phyloP scores from a whole-genome alignment of 2,113 vertebrate species.

The Chitala chitala region DNA sequence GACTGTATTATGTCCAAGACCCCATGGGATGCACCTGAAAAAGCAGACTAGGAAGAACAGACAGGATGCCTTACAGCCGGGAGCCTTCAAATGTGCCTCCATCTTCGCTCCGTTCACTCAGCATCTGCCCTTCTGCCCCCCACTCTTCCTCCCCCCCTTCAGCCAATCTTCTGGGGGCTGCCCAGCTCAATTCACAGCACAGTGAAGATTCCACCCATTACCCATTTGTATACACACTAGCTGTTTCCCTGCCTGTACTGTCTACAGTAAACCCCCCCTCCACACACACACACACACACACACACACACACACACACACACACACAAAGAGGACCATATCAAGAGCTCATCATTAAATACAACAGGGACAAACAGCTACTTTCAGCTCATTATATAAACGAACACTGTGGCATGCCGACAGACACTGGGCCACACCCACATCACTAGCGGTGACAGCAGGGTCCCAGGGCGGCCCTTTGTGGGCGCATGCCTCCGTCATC shows the following conservation, averaged over 20 bases:
- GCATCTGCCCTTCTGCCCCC: not conserved
- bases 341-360: not conserved
- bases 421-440: conserved; percentile 11
- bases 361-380: not conserved
- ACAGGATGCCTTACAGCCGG: not conserved
- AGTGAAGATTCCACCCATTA: conserved; percentile 36
- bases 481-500: not conserved
- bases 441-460: not conserved
- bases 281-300: conserved; percentile 3
- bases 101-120: not conserved
- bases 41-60: not conserved
- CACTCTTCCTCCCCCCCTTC: not conserved
- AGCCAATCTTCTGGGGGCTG: conserved; percentile 27
- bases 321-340: conserved; percentile 7
- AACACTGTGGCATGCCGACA: not conserved
- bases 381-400: not conserved
- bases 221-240: not conserved
- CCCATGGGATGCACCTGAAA: conserved; percentile 15
- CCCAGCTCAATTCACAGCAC: conserved; percentile 27
- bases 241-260: not conserved
- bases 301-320: conserved; percentile 18
- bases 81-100: not conserved
- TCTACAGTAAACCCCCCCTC: not conserved
- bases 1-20: conserved; percentile 14
- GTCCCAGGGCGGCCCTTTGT: not conserved